These are phyloP conservation scores for Homarus gammarus DNA, from an alignment of 2,888 invertebrate genomes.

Conservation along the genomic window DNA sequence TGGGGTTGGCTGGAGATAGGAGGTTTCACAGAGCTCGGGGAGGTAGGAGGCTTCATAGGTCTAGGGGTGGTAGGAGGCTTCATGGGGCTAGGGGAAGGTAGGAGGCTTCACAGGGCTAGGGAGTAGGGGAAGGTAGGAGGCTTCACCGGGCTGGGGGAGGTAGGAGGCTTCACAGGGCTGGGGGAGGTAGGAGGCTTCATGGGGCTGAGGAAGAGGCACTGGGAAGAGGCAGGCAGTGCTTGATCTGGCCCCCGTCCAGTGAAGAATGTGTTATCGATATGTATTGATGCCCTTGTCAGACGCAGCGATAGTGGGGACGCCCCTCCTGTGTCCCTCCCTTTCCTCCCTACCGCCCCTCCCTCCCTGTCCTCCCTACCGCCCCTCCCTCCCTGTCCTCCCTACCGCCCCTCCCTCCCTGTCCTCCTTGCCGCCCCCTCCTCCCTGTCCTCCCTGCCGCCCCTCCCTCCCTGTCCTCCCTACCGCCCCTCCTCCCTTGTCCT, in stretches of 20 bases:
- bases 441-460: too few species aligned
- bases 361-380: neutral
- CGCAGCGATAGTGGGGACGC: neutral
- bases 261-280: constrained; percentile 56
- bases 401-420: neutral
- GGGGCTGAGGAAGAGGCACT: neutral
- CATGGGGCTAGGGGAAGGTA: too few species aligned
- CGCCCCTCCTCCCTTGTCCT: neutral
- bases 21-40: neutral
- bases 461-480: neutral
- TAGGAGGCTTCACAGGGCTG: neutral
- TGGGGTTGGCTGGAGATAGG: neutral
- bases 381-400: neutral
- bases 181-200: neutral
- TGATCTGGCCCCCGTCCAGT: constrained; percentile 40
- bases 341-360: neutral
- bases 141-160: neutral
- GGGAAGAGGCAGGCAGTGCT: neutral
- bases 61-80: too few species aligned
- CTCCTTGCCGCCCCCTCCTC: neutral
- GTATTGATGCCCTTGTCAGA: constrained; percentile 52
- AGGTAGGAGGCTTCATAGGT: too few species aligned
- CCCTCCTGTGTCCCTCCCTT: neutral
- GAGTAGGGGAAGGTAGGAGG: too few species aligned
- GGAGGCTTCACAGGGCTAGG: neutral